Evolutionary conservation across 2,113 vertebrate genomes (phyloP), one percentile per base, ranked within the genome.

Genomic region (Lipophrys pholis): DNA sequence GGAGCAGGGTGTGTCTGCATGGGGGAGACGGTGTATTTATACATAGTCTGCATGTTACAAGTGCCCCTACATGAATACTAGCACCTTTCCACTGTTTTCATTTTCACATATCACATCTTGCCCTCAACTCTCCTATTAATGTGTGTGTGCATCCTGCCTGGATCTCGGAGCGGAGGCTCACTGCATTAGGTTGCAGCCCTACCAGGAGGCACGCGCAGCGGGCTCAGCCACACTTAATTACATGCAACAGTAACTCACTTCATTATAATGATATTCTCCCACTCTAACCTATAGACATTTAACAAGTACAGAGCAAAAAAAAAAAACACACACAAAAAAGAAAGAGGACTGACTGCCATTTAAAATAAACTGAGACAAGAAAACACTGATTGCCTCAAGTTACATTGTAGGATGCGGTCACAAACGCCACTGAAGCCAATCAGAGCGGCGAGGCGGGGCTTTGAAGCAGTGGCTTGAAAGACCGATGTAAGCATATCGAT

Each of bases 161-260:
- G 57, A 74, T 78, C 64, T 77, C 35, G 54, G 39, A 64, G 39
- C 2, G 21, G 78, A 49, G 58, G 68, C 11, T 68, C 68, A 48
- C 77, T 80, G 73, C 71, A 41, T 52, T 72, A 57, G 69, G 66
- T 65, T 69, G 56, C 70, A 83, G 64, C 54, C 69, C 43, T 64
- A 78, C 80, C 86, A 86, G 78, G 78, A 89, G 83, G 77, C 82
- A 75, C 76, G 82, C 82, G 78, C 86, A 86, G 87, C 87, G 79
- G 84, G 87, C 76, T 87, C 78, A 88, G 78, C 78, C 87, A 73
- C 80, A 83, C 77, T 81, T 85, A 81, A 92, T 90, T 86, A 88
- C 84, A 89, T 87, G 83, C 82, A 89, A 89, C 74, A 85, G 82
- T 86, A 84, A 87, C 87, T 87, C 72, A 72, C 81, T 87, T 87